Evolutionary conservation across 2,888 invertebrate genomes (phyloP), one percentile per base, ranked within the genome.

Genomic region (Catocala fraxini): DNA sequence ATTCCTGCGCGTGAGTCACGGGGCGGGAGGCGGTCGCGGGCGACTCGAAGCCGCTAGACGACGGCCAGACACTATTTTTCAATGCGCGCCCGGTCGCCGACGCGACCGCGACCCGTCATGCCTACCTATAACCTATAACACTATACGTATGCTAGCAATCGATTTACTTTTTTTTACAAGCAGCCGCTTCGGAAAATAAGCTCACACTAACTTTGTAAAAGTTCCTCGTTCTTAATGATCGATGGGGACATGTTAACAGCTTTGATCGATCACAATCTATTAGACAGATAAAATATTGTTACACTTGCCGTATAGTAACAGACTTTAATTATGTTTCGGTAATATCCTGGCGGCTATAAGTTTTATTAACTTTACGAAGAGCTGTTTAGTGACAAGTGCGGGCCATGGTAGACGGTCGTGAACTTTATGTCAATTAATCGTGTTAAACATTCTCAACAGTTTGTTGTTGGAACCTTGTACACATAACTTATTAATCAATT

Each of bases 11-110:
- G 71, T 88, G 90, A 89, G 83, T 89, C 90, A 89, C 78, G 75
- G 71, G 72, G 70, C 71, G 70, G 35, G 35, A 9, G 64, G 72
- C 61, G 56, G 51, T 64, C 65, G 73, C 66, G 60, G 46, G 59
- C 66, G 55, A 45, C 69, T 58, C 58, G 42, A 41, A 58, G 41
- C 41, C 63, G 72, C 89, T 89, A 90, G 90, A 90, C 90, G 84
- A 77, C 76, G 73, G 79, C 82, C 89, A 92, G 91, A 92, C 92
- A 81, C 84, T 84, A 87, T 86, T 86, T 85, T 85, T 86, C 84
- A 85, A 81, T 75, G 77, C 78, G 76, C 66, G 73, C 73, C 64
- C 76, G 75, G 73, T 64, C 73, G 65, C 75, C 78, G 75, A 75
- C 77, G 68, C 65, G 71, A 65, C 68, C 68, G 62, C 67, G 56